phyloP scores from a whole-genome alignment of 2,113 vertebrate genomes.

The Bos javanicus region DNA sequence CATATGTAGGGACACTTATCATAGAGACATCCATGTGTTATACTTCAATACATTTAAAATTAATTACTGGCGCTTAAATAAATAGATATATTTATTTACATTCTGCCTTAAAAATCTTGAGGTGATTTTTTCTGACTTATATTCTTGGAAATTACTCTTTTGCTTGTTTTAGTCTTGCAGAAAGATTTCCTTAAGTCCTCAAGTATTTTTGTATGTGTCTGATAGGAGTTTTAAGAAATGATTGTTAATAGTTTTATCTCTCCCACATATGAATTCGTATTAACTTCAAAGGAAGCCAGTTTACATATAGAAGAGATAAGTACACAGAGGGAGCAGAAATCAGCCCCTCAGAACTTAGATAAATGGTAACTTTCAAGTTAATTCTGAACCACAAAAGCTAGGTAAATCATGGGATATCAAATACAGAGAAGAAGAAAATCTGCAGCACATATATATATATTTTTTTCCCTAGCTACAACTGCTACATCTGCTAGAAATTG shows the following conservation, averaged over 20 bases:
- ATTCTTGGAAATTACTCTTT: not conserved
- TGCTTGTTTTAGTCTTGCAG: not conserved
- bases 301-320: not conserved
- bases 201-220: not conserved
- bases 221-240: not conserved
- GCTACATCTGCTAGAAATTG: not conserved
- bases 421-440: not conserved
- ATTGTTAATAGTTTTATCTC: not conserved
- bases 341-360: not conserved
- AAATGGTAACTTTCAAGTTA: slow-evolving; percentile 6
- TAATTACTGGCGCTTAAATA: not conserved
- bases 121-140: not conserved
- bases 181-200: not conserved
- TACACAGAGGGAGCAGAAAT: not conserved
- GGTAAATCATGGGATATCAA: not conserved
- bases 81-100: not conserved
- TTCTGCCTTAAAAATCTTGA: not conserved
- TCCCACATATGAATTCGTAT: not conserved
- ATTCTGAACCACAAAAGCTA: not conserved
- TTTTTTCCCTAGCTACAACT: not conserved
- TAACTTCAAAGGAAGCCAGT: slow-evolving; percentile 15
- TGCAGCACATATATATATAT: not conserved
- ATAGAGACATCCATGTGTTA: not conserved
- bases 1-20: not conserved
- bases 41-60: not conserved